Conservation (phyloP, 2,113 vertebrate genomes). For the Gymnobelideus leadbeateri region DNA sequence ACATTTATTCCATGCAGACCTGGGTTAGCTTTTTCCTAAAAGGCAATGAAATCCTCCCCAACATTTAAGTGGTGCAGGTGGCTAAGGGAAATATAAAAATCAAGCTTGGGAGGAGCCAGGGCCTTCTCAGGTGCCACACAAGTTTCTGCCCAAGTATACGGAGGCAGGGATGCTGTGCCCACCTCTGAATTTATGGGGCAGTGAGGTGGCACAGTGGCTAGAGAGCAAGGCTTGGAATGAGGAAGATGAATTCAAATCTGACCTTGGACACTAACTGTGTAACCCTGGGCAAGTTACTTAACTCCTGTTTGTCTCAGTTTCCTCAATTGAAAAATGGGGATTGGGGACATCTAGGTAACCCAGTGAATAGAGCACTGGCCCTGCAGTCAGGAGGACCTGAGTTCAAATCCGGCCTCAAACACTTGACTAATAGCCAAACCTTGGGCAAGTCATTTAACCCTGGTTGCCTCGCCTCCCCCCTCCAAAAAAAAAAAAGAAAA, state of each 20-base stretch:
- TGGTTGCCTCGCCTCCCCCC: neutral
- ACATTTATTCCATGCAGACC: neutral
- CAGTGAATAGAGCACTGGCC: no score
- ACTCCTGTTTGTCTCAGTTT: no score
- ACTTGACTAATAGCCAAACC: neutral
- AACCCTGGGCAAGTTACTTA: no score
- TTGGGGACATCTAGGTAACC: no score
- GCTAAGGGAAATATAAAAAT: neutral
- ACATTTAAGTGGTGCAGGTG: neutral
- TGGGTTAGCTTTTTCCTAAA: neutral
- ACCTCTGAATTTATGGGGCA: no score
- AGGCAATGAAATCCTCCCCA: neutral
- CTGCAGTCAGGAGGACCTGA: no score
- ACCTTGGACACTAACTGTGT: no score
- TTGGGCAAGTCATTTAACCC: no score
- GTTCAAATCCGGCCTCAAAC: neutral
- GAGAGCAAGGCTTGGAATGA: neutral
- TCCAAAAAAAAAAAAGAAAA: neutral
- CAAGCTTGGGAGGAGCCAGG: neutral
- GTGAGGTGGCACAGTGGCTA: no score
- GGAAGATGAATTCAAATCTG: no score
- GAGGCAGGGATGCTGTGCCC: no score
- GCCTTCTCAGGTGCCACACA: neutral
- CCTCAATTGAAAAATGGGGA: no score
- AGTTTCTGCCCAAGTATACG: neutral